Conservation (phyloP, 2,888 invertebrate species). For the Epirrhoe tristata region DNA sequence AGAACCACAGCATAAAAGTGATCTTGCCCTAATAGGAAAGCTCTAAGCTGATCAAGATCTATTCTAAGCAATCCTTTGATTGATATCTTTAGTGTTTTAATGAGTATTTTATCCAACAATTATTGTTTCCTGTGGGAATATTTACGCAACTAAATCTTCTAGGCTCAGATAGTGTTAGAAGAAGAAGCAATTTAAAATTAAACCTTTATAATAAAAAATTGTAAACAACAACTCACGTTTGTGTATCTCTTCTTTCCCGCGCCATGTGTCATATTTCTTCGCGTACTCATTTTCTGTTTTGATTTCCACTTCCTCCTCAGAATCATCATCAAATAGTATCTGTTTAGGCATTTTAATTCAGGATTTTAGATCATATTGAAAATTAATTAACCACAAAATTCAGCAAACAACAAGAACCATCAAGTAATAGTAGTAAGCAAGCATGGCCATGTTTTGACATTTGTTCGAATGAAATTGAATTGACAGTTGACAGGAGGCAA, state of each 20-base stretch:
- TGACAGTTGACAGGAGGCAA: no score
- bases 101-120: no score
- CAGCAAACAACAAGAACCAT: slow-evolving; percentile 11
- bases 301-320: slow-evolving; percentile 84
- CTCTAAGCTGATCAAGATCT: no score
- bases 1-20: no score
- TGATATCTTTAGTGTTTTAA: no score
- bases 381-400: slow-evolving; percentile 24
- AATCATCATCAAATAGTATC: slow-evolving; percentile 84
- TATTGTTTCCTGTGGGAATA: no score
- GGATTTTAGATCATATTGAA: slow-evolving; percentile 3
- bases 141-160: no score
- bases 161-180: no score
- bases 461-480: no score
- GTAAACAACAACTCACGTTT: slow-evolving; percentile 85
- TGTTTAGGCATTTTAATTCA: slow-evolving; percentile 58
- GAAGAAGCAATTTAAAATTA: background rate
- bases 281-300: slow-evolving; percentile 93
- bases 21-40: no score
- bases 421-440: no score
- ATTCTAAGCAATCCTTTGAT: no score
- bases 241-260: slow-evolving; percentile 94
- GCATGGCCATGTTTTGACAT: background rate
- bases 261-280: slow-evolving; percentile 92
- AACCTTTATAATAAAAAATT: slow-evolving; percentile 1